phyloP scores from a whole-genome alignment of 2,113 vertebrate genomes.

The Colossoma macropomum region DNA sequence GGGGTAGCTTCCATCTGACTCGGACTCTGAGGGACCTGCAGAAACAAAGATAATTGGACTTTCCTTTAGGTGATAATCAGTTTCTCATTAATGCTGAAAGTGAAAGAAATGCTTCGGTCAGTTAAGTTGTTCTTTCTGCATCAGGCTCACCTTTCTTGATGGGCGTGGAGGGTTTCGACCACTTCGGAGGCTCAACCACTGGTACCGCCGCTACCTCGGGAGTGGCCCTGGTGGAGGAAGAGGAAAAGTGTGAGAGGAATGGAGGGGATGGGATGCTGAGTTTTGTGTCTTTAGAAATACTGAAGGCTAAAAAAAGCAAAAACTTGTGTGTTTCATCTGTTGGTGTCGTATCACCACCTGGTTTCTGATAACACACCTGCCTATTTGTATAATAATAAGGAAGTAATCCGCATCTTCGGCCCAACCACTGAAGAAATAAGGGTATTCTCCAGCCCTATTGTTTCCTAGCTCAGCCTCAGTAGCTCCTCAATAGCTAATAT shows the following conservation, averaged over 20 bases:
- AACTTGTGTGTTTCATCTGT: background rate
- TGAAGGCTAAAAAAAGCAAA: background rate
- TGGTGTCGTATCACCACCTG: too few relatives aligned
- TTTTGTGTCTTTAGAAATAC: background rate
- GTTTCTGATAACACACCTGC: background rate
- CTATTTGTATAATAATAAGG: background rate
- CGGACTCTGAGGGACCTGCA: constrained; percentile 68
- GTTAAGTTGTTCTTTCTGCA: background rate
- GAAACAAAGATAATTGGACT: constrained; percentile 11
- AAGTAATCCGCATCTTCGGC: background rate
- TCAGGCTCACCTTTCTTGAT: constrained; percentile 57
- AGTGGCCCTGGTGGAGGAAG: constrained; percentile 73
- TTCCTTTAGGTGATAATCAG: background rate
- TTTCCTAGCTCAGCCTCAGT: background rate
- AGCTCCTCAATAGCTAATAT: background rate
- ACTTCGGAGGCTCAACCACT: constrained; percentile 61
- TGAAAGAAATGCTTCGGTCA: background rate
- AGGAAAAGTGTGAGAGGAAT: constrained; percentile 71
- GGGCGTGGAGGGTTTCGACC: constrained; percentile 57
- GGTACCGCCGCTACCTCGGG: constrained; percentile 63
- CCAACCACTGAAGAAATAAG: background rate
- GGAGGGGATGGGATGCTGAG: constrained; percentile 22
- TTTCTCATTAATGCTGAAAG: too few relatives aligned
- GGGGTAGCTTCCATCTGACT: constrained; percentile 73
- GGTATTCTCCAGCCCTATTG: background rate